phyloP scores from a whole-genome alignment of 92 coral and sea anemone species.

The Porites cylindrica region DNA sequence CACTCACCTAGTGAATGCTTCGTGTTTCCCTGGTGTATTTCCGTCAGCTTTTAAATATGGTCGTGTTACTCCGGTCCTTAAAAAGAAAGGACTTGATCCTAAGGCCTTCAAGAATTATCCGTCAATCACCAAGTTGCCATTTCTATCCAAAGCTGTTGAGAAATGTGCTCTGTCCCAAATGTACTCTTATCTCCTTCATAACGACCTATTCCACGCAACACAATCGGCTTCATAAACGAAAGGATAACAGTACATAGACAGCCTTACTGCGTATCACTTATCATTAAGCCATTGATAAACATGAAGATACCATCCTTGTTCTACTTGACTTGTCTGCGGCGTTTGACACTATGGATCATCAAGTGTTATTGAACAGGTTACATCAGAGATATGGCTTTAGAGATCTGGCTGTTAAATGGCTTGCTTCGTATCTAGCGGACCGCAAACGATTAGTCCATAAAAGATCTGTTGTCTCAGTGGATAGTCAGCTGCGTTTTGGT shows the following conservation, averaged over 20 bases:
- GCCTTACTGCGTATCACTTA: too few relatives aligned
- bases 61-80: too few relatives aligned
- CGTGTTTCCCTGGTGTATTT: too few relatives aligned
- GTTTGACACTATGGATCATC: slow-evolving; percentile 52
- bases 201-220: too few relatives aligned
- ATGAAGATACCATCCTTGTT: slow-evolving; percentile 17
- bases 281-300: too few relatives aligned
- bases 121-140: slow-evolving; percentile 55
- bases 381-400: slow-evolving; percentile 28
- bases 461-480: slow-evolving; percentile 20
- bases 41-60: too few relatives aligned
- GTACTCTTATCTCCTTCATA: not conserved
- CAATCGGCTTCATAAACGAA: too few relatives aligned
- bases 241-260: too few relatives aligned
- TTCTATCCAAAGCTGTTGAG: slow-evolving; percentile 43
- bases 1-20: slow-evolving; percentile 34
- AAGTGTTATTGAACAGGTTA: slow-evolving; percentile 27
- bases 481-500: too few relatives aligned
- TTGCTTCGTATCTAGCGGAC: not conserved
- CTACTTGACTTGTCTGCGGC: slow-evolving; percentile 54
- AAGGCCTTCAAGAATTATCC: too few relatives aligned
- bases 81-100: too few relatives aligned
- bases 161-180: slow-evolving; percentile 14
- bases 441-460: slow-evolving; percentile 19
- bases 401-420: too few relatives aligned